These are phyloP conservation scores for Macrosoma leucophasiata DNA, from an alignment of 2,888 invertebrate genomes.

Conservation along the genomic window DNA sequence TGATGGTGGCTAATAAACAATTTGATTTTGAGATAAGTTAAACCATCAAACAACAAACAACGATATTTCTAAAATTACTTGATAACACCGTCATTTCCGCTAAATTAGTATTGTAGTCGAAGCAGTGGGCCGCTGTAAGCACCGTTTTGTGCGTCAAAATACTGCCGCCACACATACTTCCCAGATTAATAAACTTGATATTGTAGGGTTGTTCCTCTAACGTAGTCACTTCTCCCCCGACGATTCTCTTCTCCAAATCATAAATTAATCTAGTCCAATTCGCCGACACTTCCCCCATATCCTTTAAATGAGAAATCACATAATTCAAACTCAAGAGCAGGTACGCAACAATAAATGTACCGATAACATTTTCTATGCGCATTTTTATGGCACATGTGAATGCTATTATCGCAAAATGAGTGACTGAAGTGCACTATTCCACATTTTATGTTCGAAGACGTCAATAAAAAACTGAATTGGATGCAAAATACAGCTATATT, in stretches of 20 bases:
- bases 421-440: slow-evolving; percentile 8
- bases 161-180: slow-evolving; percentile 34
- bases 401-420: slow-evolving; percentile 8
- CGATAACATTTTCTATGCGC: slow-evolving; percentile 12
- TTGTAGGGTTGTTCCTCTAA: slow-evolving; percentile 30
- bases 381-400: slow-evolving; percentile 20
- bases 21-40: too few relatives aligned
- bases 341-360: slow-evolving; percentile 5
- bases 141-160: slow-evolving; percentile 35
- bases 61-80: too few relatives aligned
- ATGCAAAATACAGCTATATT: too few relatives aligned
- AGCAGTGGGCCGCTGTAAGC: slow-evolving; percentile 42
- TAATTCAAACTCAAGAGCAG: slow-evolving; percentile 9
- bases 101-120: slow-evolving; percentile 33
- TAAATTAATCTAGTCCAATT: slow-evolving; percentile 21
- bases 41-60: too few relatives aligned
- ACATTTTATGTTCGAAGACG: slow-evolving; percentile 9
- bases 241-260: slow-evolving; percentile 26
- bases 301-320: slow-evolving; percentile 31
- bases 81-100: slow-evolving; percentile 36
- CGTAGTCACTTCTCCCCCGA: slow-evolving; percentile 27
- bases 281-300: slow-evolving; percentile 29
- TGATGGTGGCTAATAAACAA: too few relatives aligned
- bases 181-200: slow-evolving; percentile 36
- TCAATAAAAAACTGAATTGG: slow-evolving; percentile 9